These are phyloP conservation scores for Catharus ustulatus DNA, from an alignment of 2,797 vertebrate genomes.

Conservation along the genomic window DNA sequence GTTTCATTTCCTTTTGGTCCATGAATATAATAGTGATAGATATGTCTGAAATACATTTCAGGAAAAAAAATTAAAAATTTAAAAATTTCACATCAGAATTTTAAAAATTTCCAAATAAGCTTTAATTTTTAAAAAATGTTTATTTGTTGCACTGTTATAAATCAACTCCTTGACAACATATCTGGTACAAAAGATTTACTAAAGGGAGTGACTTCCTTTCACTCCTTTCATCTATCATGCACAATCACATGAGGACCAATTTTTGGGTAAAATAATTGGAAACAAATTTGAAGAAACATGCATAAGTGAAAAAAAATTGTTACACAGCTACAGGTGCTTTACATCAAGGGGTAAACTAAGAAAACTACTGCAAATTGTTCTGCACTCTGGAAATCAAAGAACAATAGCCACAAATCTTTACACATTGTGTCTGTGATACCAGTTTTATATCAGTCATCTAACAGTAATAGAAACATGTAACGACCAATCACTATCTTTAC, in stretches of 20 bases:
- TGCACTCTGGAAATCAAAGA: neutral
- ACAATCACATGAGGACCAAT: neutral
- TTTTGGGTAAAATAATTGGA: neutral
- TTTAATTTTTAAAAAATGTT: neutral
- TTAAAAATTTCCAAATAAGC: neutral
- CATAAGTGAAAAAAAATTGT: neutral
- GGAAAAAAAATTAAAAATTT: neutral
- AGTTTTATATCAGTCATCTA: neutral
- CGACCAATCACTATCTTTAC: neutral
- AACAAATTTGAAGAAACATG: neutral
- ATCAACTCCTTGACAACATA: neutral
- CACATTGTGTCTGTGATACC: neutral
- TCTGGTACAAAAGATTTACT: neutral
- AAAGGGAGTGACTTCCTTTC: neutral
- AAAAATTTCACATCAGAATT: neutral
- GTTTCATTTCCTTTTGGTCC: conserved; percentile 85
- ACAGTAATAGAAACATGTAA: neutral
- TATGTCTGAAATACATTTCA: conserved; percentile 81
- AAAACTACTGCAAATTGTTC: neutral
- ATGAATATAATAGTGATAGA: conserved; percentile 96
- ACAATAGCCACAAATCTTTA: neutral
- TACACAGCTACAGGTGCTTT: neutral
- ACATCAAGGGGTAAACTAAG: neutral
- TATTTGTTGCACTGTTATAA: neutral
- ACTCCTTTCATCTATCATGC: neutral